Base-by-base conservation (phyloP, 2,797 vertebrate genomes). In the Setipinna tenuifilis region DNA sequence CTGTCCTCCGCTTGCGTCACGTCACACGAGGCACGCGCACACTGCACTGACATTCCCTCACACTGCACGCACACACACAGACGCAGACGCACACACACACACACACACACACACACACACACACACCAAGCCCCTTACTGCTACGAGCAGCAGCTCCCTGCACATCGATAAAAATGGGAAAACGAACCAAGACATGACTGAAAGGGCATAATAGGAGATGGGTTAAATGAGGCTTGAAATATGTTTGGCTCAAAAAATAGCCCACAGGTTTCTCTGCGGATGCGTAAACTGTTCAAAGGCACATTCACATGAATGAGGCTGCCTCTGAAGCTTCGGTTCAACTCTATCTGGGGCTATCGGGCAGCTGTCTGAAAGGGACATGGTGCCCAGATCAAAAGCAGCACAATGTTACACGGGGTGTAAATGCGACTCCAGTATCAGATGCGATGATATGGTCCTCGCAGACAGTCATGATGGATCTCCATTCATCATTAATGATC, bases 171-270 rank as follows among this genome's bases (percentile, higher is more conserved):
- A 7, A 6, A 78, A 78, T 21, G 0, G 35, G 17, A 78, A 31
- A 78, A 21, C 31, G 41, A 31, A 41, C 6, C 31, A 21, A 78
- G 71, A 78, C 9, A 12, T 17, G 17, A 7, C 31, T 41, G 71
- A 21, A 44, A 78, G 35, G 71, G 35, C 71, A 78, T 44, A 78
- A 44, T 78, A 21, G 68, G 28, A 75, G 68, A 75, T 78, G 71
- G 71, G 71, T 19, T 41, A 41, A 78, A 78, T 78, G 71, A 78
- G 71, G 16, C 71, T 44, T 78, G 71, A 78, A 78, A 78, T 78
- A 3, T 35, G 68, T 35, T 75, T 35, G 68, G 28, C 44, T 44
- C 17, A 54, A 78, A 78, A 78, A 78, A 78, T 78, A 78, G 71
- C 71, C 71, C 35, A 7, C 71, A 41, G 71, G 31, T 78, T 78